Evolutionary conservation across 2,888 invertebrate genomes (phyloP), one percentile per base, ranked within the genome.

Genomic region (Idaea aversata): DNA sequence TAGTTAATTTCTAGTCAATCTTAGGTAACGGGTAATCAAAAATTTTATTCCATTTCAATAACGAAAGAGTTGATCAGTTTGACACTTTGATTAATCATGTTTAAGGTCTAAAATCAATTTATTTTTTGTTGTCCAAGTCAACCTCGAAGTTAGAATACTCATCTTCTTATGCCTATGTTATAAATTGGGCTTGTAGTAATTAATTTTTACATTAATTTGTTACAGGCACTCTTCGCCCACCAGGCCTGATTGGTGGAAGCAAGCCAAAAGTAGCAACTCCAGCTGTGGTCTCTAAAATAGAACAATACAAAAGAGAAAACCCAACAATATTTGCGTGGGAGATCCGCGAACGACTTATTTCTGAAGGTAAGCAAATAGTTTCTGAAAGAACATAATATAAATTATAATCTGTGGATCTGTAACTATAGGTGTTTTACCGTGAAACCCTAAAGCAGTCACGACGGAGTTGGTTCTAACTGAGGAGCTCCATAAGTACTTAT

Each of bases 291-390:
- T 97, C 98, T 72, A 99, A 99, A 94, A 99, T 99, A 83, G 99
- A 99, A 91, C 98, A 98, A 89, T 99, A 99, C 95, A 99, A 99
- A 93, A 93, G 98, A 77, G 99, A 99, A 88, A 99, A 99, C 90
- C 99, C 99, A 4, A 99, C 99, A 69, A 99, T 99, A 83, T 99
- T 99, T 88, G 99, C 99, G 61, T 99, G 99, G 99, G 99, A 99
- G 94, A 99, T 99, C 76, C 94, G 99, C 67, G 99, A 99, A 91
- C 95, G 98, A 87, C 96, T 99, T 71, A 98, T 99, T 82, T 97
- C 97, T 72, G 99, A 99, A 96, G 98, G 98, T 98, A 94, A 95
- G 70, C 34, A 59, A 59, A 59, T 16, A 59, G 25, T 25, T 25
- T 25, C 25, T 25, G 25, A 25, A 25, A 2, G 25, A 25, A 47